These are phyloP conservation scores for Ascidia mentula DNA, from an alignment of 23 tunicate species.

Conservation along the genomic window DNA sequence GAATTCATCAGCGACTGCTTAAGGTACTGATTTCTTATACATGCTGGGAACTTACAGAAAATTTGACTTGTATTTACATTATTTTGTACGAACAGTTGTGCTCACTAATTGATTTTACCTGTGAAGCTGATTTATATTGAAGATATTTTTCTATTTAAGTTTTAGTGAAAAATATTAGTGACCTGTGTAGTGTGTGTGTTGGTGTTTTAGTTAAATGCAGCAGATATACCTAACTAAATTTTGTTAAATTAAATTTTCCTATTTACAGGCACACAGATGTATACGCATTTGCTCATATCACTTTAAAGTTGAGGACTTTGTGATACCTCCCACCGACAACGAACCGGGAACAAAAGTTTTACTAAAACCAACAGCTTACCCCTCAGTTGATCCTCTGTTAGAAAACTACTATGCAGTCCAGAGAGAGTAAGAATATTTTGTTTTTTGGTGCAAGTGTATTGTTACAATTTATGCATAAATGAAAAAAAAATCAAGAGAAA, in stretches of 20 bases:
- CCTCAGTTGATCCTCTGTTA: not conserved
- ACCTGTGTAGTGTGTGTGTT: no score
- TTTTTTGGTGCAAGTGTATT: not conserved
- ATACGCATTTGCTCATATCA: constrained; percentile 6
- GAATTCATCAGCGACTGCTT: not conserved
- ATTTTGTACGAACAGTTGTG: no score
- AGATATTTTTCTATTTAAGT: no score
- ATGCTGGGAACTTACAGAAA: no score
- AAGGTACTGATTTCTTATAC: no score
- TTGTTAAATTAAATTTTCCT: not conserved
- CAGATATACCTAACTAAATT: no score
- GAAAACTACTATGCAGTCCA: not conserved
- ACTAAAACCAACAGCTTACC: constrained; percentile 6
- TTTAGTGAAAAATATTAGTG: no score
- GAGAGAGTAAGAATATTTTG: not conserved
- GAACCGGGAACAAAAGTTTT: not conserved
- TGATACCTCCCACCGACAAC: not conserved
- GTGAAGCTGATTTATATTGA: no score
- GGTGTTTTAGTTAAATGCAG: no score
- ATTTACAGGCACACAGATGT: not conserved
- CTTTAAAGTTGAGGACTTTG: not conserved
- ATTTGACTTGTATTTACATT: no score
- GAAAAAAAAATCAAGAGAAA: no score
- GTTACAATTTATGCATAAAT: not conserved
- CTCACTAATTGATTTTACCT: no score